Conservation (phyloP, 1,140 invertebrate genomes). For the Drosophila athabasca region DNA sequence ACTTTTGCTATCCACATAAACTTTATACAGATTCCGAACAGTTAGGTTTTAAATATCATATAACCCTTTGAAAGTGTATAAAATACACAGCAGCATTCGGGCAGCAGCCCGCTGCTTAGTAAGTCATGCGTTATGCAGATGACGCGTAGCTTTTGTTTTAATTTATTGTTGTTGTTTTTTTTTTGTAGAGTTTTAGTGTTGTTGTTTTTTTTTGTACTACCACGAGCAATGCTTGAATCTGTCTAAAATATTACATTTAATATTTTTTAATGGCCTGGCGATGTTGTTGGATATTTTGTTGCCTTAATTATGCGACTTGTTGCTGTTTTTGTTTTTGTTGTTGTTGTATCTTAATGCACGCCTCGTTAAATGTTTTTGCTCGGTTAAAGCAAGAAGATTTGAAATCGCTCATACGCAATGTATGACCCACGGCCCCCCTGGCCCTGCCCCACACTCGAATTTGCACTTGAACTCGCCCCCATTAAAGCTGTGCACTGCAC, state of each 20-base stretch:
- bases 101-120: conserved; percentile 33
- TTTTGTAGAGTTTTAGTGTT: conserved; percentile 23
- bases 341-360: conserved; percentile 67
- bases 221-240: conserved; percentile 18
- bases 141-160: conserved; percentile 57
- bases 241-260: conserved; percentile 76
- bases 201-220: conserved; percentile 16
- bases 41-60: no score
- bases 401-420: conserved; percentile 78
- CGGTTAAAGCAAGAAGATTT: conserved; percentile 35
- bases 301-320: conserved; percentile 32
- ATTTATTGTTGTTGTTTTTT: conserved; percentile 22
- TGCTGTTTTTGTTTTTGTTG: conserved; percentile 30
- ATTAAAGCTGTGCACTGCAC: conserved; percentile 51
- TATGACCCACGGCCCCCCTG: conserved; percentile 43
- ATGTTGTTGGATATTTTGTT: conserved; percentile 35
- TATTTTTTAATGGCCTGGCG: conserved; percentile 67
- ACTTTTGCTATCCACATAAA: no score
- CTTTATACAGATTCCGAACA: no score
- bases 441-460: conserved; percentile 29
- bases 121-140: conserved; percentile 75
- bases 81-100: conserved; percentile 7
- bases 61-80: no score
- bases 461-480: conserved; percentile 64
- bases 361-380: conserved; percentile 76